Evolutionary conservation across 2,113 vertebrate genomes (phyloP), one percentile per base, ranked within the genome.

Genomic region (Phoxinus phoxinus): DNA sequence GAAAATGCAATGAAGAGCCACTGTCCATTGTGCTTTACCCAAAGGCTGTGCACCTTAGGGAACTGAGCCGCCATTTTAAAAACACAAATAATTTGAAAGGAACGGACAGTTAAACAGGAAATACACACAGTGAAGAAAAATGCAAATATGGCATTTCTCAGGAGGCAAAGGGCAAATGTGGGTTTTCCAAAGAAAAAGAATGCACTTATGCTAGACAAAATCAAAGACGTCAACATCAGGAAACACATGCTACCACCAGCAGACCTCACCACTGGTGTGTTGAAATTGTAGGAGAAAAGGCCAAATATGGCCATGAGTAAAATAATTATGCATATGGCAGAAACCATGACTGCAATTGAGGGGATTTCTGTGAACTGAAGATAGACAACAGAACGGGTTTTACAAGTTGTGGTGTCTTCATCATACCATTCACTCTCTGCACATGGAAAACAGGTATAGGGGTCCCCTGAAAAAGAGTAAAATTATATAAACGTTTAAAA

Each of bases 61-160:
- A 92, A 88, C 71, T 92, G 95, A 19, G 91, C 59, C 0, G 95
- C 94, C 83, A 96, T 94, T 93, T 96, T 97, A 90, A 98, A 98
- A 90, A 97, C 94, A 58, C 94, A 94, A 82, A 97, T 83, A 41
- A 97, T 93, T 84, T 97, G 97, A 91, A 97, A 96, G 13, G 95
- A 95, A 30, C 93, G 96, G 0, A 96, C 94, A 0, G 93, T 93
- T 84, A 97, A 91, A 65, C 94, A 97, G 0, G 95, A 95, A 0
- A 97, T 89, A 89, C 96, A 97, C 27, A 94, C 4, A 0, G 94
- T 91, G 88, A 94, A 94, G 78, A 96, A 92, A 48, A 96, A 41
- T 4, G 65, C 0, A 46, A 95, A 97, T 15, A 95, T 87, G 0
- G 92, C 83, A 9, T 89, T 83, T 58, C 93, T 90, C 56, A 97